Percentiles rank a stretch among this genome's conserved stretches.
Evolutionary conservation across 2,113 vertebrate species (phyloP).

Genomic region (Thryonomys swinderianus): DNA sequence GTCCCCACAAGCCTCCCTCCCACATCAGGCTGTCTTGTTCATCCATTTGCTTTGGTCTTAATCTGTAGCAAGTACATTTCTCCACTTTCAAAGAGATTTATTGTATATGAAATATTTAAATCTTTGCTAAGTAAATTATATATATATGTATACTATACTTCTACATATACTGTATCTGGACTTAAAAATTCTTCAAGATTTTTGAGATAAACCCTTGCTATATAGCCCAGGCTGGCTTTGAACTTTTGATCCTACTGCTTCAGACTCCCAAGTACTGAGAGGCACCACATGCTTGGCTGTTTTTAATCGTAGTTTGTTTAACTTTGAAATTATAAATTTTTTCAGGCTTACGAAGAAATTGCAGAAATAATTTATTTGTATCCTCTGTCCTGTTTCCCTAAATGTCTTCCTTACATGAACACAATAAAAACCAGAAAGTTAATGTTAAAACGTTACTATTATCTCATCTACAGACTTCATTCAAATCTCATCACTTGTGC

Average conservation of each 20-base stretch:
- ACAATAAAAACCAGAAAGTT: not conserved
- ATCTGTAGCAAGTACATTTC: not conserved
- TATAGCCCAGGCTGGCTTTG: not conserved
- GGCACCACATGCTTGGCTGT: not conserved
- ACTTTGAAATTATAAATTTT: not conserved
- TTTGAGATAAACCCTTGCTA: not conserved
- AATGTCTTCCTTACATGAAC: not conserved
- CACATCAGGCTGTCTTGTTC: not conserved
- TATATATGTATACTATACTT: too few relatives aligned
- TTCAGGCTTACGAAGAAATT: not conserved
- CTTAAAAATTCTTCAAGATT: not conserved
- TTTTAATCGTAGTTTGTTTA: not conserved
- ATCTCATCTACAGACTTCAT: not conserved
- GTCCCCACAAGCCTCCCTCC: not conserved
- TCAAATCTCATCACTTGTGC: not conserved
- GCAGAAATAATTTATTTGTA: not conserved
- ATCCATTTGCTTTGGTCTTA: not conserved
- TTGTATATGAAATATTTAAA: too few relatives aligned
- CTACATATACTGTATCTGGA: not conserved
- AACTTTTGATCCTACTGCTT: not conserved
- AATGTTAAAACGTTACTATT: not conserved
- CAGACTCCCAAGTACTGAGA: not conserved
- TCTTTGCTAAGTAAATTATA: not conserved
- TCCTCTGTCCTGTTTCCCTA: not conserved
- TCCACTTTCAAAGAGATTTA: not conserved